Evolutionary conservation across 2,113 vertebrate species (phyloP).

Genomic region (Bambusicola thoracicus): DNA sequence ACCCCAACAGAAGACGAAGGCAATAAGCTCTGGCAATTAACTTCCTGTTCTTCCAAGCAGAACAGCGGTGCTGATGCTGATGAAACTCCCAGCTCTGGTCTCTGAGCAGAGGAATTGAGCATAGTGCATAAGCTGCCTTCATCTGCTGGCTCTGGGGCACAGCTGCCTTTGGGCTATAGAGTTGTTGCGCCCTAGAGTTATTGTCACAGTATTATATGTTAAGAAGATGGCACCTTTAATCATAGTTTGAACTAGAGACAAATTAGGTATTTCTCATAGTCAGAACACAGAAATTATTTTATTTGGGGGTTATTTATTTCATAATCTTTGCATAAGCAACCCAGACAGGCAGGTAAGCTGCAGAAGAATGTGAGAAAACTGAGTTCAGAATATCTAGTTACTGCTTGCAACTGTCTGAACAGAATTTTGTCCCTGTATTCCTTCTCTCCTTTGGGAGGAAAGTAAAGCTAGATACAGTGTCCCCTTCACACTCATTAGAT

Average conservation of each 20-base stretch:
- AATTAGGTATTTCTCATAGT: neutral
- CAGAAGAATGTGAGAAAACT: neutral
- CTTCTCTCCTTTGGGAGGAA: neutral
- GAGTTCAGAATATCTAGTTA: neutral
- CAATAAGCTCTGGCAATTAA: neutral
- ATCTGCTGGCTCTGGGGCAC: neutral
- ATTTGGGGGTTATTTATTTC: neutral
- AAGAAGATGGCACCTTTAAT: neutral
- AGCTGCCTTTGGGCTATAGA: neutral
- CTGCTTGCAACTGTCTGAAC: neutral
- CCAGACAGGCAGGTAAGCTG: neutral
- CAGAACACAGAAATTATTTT: neutral
- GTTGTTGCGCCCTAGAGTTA: neutral
- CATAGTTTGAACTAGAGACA: neutral
- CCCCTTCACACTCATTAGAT: neutral
- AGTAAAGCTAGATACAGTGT: neutral
- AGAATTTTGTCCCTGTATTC: neutral
- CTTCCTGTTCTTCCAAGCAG: neutral
- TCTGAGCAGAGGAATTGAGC: neutral
- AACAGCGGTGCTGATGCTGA: neutral
- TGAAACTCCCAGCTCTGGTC: neutral
- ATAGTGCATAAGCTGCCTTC: neutral
- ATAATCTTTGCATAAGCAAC: neutral
- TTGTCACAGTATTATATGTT: neutral
- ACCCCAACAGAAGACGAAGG: neutral